phyloP scores from a whole-genome alignment of 2,113 vertebrate species.

The Spermophilus dauricus region DNA sequence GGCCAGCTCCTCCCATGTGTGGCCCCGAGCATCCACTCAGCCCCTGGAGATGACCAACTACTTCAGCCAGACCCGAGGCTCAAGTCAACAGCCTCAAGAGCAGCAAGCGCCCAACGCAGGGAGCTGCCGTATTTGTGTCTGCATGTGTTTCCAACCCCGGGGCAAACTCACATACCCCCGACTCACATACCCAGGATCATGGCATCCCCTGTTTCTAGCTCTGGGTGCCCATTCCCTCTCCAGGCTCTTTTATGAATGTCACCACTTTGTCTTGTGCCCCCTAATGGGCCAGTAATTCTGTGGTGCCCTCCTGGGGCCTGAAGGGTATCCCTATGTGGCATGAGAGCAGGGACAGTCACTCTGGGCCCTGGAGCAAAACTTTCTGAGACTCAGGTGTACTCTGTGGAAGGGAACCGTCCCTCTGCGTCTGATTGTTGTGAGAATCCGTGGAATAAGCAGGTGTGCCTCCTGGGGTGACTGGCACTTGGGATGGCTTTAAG shows the following conservation, averaged over 20 bases:
- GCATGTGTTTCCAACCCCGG: neutral
- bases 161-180: no score
- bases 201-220: neutral
- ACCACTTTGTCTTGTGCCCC: neutral
- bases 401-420: neutral
- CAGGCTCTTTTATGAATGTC: neutral
- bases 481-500: neutral
- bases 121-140: neutral
- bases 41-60: neutral
- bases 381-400: neutral
- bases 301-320: neutral
- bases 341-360: no score
- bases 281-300: neutral
- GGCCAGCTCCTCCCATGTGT: neutral
- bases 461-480: neutral
- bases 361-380: neutral
- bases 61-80: neutral
- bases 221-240: neutral
- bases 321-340: neutral
- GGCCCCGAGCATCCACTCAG: neutral
- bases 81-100: neutral
- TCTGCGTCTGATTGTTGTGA: fast-evolving
- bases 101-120: neutral
- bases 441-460: neutral
- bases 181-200: no score